Evolutionary conservation across 2,888 invertebrate species (phyloP), one percentile per base, ranked within the genome.

Genomic region (Hermaeophaga mercurialis): DNA sequence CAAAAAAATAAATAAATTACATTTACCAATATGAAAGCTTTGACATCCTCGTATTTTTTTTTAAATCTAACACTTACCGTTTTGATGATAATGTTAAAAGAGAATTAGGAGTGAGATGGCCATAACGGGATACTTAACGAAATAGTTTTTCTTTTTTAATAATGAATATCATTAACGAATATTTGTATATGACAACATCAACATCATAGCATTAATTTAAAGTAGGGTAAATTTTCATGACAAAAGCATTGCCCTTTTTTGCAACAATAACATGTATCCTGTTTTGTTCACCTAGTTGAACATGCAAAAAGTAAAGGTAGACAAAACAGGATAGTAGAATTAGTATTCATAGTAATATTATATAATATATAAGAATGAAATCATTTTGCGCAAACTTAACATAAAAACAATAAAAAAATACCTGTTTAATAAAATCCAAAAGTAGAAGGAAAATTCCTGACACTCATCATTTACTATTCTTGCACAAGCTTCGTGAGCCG

Each of bases 401-500:
- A 8, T 9, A 28, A 28, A 28, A 28, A 28, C 6, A 9, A 28
- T 22, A 8, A 28, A 28, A 28, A 28, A 28, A 6, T 22, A 9
- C 6, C 4, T 28, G 28, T 22, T 22, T 22, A 22, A 5, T 6
- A 22, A 22, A 22, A 9, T 28, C 4, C 22, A 28, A 28, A 28
- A 6, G 8, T 28, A 5, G 28, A 5, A 28, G 28, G n/a, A 3
- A 9, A 28, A 28, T 28, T 28, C 28, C 28, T 28, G 8, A 28
- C 9, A 28, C 28, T 47, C 47, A 14, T 57, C 41, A 12, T n/a
- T 11, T 24, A n/a, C 45, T 9, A 57, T 36, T 6, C 57, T 61
- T 17, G 56, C 54, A 19, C 59, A 63, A 19, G 47, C 36, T 58
- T 61, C 61, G 36, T 63, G 59, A 31, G 50, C 50, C 61, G 59